Conservation (phyloP, 23 tunicate species). For the Halocynthia roretzi region DNA sequence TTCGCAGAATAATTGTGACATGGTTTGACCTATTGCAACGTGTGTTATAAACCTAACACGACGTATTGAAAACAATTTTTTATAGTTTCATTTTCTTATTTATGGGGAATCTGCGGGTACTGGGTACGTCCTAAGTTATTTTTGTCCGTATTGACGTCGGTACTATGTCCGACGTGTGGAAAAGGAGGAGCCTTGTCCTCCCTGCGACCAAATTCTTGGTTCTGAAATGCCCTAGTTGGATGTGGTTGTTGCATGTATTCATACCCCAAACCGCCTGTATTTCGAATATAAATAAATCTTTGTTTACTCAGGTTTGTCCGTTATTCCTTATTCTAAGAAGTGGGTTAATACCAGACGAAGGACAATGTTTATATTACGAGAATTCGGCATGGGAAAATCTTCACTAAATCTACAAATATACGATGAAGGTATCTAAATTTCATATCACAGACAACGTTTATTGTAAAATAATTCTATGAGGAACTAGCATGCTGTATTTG, state of each 20-base stretch:
- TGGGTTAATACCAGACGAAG: constrained; percentile 77
- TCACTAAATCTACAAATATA: constrained; percentile 53
- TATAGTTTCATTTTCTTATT: background rate
- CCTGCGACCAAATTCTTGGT: no score
- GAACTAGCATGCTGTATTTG: background rate
- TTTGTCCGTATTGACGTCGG: no score
- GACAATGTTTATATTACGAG: constrained; percentile 54
- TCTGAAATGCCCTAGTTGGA: no score
- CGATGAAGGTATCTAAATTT: constrained; percentile 58
- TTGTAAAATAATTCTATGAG: background rate
- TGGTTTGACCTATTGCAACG: background rate
- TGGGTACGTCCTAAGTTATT: no score
- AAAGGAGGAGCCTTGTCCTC: no score
- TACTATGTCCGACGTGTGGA: no score
- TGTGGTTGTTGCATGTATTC: no score
- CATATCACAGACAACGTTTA: no score
- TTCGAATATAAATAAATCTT: no score
- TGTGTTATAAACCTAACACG: background rate
- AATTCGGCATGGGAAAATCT: constrained; percentile 86
- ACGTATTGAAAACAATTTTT: background rate
- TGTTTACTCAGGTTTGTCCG: constrained; percentile 59
- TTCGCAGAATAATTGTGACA: no score
- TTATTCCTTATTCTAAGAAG: constrained; percentile 77
- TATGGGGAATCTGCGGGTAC: no score
- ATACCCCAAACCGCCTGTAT: no score